Evolutionary conservation across 2,888 invertebrate species (phyloP).

Genomic region (Labia minor): DNA sequence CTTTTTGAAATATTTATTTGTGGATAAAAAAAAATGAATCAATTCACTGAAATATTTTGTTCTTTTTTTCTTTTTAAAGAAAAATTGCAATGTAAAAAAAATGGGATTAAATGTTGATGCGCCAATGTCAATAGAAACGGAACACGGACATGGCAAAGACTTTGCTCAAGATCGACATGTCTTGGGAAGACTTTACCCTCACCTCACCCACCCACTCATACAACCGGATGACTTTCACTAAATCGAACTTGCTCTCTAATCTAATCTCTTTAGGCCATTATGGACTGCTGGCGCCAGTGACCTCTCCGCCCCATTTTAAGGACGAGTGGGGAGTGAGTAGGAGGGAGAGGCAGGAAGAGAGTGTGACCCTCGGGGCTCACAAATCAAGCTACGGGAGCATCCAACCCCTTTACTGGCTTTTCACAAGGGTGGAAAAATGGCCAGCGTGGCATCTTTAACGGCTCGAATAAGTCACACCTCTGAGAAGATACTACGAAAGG

Average conservation of each 20-base stretch:
- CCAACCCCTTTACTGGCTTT: background rate
- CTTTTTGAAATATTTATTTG: too few species aligned
- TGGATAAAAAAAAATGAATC: too few species aligned
- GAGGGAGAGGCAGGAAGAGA: too few species aligned
- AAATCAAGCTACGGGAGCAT: slow-evolving; percentile 2
- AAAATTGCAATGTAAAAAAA: too few species aligned
- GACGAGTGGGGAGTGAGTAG: too few species aligned
- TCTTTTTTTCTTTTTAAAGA: too few species aligned
- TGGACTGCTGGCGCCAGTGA: slow-evolving; percentile 7
- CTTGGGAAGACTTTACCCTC: background rate
- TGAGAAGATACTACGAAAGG: slow-evolving; percentile 1
- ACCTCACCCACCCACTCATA: background rate
- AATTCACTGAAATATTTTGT: too few species aligned
- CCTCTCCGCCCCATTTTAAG: background rate
- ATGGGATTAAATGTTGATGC: background rate
- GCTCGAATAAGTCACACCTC: slow-evolving; percentile 13
- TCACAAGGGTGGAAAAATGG: slow-evolving; percentile 13
- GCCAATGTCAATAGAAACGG: background rate
- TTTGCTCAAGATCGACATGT: background rate
- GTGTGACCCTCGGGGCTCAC: background rate
- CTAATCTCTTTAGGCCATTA: background rate
- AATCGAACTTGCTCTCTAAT: slow-evolving; percentile 4
- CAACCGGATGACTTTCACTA: background rate
- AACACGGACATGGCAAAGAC: background rate
- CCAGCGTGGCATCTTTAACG: slow-evolving; percentile 13